phyloP scores from a whole-genome alignment of 1,140 invertebrate genomes.

The Teleogryllus occipitalis region DNA sequence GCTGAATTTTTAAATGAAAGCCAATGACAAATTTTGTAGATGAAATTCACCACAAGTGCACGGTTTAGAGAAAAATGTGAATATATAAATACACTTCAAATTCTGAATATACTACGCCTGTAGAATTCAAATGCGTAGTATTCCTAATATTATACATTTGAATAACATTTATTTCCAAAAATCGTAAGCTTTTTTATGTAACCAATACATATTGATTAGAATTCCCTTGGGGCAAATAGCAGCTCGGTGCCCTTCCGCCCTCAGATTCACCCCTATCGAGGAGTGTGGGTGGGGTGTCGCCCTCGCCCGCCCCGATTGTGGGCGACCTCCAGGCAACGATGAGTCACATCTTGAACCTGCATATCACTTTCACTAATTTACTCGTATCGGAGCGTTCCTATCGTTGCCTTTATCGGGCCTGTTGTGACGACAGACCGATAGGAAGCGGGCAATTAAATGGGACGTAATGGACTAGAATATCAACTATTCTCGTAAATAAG shows the following conservation, averaged over 20 bases:
- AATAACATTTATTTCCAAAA: too few relatives aligned
- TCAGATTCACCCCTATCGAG: too few relatives aligned
- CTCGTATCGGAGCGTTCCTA: not conserved
- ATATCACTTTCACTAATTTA: conserved; percentile 1
- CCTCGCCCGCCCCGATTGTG: not conserved
- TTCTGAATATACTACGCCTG: too few relatives aligned
- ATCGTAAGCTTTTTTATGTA: not conserved
- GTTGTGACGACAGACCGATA: not conserved
- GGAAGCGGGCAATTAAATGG: not conserved
- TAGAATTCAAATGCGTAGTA: too few relatives aligned
- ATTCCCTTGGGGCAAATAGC: too few relatives aligned
- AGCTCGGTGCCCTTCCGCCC: too few relatives aligned
- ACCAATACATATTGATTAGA: not conserved
- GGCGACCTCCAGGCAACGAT: not conserved
- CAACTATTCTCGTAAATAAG: not conserved
- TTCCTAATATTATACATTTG: too few relatives aligned
- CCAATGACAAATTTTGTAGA: not conserved
- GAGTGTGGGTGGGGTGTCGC: too few relatives aligned
- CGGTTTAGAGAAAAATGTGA: not conserved
- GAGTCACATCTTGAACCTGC: not conserved
- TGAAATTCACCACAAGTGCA: not conserved
- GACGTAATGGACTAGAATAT: not conserved
- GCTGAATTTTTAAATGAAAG: too few relatives aligned
- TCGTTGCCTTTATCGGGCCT: not conserved
- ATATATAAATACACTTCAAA: not conserved